These are phyloP conservation scores for Epinephelus awoara DNA, from an alignment of 2,797 vertebrate species.

Conservation along the genomic window DNA sequence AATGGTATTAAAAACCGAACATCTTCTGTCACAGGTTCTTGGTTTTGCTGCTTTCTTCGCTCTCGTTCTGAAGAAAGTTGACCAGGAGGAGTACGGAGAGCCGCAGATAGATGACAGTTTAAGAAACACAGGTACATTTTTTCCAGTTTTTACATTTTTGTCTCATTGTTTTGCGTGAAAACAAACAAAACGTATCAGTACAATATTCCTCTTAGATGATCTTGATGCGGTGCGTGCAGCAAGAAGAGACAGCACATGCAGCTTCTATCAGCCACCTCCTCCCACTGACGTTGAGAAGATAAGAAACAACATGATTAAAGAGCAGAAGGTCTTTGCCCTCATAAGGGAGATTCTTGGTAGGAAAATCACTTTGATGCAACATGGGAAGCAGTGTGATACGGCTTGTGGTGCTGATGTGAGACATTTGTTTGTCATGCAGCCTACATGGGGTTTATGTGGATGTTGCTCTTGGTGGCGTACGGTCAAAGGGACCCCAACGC, in stretches of 20 bases:
- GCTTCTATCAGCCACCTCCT: conserved; percentile 92
- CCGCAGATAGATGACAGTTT: conserved; percentile 82
- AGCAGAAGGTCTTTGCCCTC: conserved; percentile 93
- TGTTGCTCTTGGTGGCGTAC: conserved; percentile 94
- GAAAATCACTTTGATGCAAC: conserved; percentile 9
- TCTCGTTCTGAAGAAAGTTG: conserved; percentile 93
- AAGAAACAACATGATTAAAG: conserved; percentile 89
- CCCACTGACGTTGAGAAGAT: conserved; percentile 90
- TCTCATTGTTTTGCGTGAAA: background rate
- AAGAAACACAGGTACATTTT: conserved; percentile 83
- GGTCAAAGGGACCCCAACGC: conserved; percentile 94
- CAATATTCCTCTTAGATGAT: conserved; percentile 80
- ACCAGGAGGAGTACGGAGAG: conserved; percentile 91
- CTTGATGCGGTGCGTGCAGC: conserved; percentile 79
- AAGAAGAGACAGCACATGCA: conserved; percentile 90
- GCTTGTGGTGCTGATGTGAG: conserved; percentile 20
- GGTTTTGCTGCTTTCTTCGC: conserved; percentile 98
- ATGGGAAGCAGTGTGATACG: background rate
- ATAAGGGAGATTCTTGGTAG: conserved; percentile 94
- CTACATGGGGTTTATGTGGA: conserved; percentile 95
- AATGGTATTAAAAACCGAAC: conserved; percentile 11
- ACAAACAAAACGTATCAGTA: background rate
- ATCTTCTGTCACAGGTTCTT: conserved; percentile 87
- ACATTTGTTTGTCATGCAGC: conserved; percentile 81
- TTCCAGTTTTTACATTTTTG: background rate